Percentiles rank a stretch among this genome's conserved stretches.
Evolutionary conservation across 1,140 invertebrate genomes (phyloP).

Genomic region (Atta cephalotes): DNA sequence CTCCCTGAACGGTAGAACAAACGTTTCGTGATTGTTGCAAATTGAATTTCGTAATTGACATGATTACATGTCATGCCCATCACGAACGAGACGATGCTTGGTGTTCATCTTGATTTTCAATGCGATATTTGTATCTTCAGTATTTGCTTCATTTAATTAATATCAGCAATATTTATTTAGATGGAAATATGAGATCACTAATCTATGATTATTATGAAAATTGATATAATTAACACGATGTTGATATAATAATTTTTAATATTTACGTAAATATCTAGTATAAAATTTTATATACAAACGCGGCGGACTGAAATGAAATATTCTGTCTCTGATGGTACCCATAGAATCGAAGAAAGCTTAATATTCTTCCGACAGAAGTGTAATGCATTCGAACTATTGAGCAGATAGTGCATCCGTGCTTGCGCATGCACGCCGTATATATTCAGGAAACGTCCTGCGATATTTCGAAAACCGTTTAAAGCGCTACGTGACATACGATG

Average conservation of each 20-base stretch:
- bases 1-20: constrained; percentile 9
- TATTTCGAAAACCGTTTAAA: constrained; percentile 59
- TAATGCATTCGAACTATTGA: constrained; percentile 60
- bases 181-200: neutral
- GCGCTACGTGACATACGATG: constrained; percentile 51
- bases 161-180: neutral
- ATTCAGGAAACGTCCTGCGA: constrained; percentile 53
- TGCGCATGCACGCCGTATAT: constrained; percentile 44
- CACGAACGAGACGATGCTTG: neutral
- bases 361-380: constrained; percentile 48
- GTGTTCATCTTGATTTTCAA: constrained; percentile 4
- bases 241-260: neutral
- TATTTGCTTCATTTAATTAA: constrained; percentile 19
- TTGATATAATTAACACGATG: neutral
- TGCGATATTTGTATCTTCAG: neutral
- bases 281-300: constrained; percentile 20
- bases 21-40: constrained; percentile 44
- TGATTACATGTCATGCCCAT: constrained; percentile 23
- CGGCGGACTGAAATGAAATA: constrained; percentile 24
- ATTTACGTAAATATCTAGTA: neutral
- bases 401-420: constrained; percentile 48
- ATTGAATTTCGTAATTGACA: constrained; percentile 43
- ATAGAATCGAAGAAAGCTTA: constrained; percentile 47
- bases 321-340: constrained; percentile 16
- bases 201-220: neutral